Percentiles rank a stretch among this genome's conserved stretches.
Conservation (phyloP, 2,797 vertebrate genomes). For the Pseudocheirus occidentalis region DNA sequence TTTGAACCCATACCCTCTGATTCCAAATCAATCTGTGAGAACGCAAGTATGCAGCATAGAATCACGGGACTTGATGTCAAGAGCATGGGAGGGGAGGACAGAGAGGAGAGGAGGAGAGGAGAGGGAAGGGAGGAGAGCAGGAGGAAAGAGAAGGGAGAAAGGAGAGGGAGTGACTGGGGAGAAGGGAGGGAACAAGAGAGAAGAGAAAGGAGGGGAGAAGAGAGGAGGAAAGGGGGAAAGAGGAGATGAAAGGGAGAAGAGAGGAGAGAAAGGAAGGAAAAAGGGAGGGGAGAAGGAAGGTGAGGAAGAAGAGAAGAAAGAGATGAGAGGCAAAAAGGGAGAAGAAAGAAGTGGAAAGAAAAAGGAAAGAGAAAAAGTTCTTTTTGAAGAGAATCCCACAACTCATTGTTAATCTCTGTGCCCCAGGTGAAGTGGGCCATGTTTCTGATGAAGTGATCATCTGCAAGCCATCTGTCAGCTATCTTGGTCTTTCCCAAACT, state of each 20-base stretch:
- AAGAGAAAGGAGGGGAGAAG: too few relatives aligned
- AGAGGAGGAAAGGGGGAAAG: too few relatives aligned
- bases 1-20: neutral
- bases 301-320: neutral
- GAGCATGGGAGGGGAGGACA: neutral
- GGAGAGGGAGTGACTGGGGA: too few relatives aligned
- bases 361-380: neutral
- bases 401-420: neutral
- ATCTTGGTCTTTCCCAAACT: neutral
- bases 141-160: too few relatives aligned
- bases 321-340: neutral
- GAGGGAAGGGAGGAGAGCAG: too few relatives aligned
- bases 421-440: neutral
- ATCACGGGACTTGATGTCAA: neutral
- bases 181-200: too few relatives aligned
- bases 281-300: too few relatives aligned
- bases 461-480: neutral
- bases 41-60: neutral
- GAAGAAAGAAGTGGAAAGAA: neutral
- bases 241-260: too few relatives aligned
- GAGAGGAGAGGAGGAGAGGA: neutral
- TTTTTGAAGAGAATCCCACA: neutral
- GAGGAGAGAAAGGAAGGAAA: too few relatives aligned
- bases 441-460: constrained; percentile 1
- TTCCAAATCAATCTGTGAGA: neutral